Percentiles rank a stretch among this genome's conserved stretches.
Evolutionary conservation across 2,797 vertebrate genomes (phyloP).

Genomic region (Mionectes olivaceus): DNA sequence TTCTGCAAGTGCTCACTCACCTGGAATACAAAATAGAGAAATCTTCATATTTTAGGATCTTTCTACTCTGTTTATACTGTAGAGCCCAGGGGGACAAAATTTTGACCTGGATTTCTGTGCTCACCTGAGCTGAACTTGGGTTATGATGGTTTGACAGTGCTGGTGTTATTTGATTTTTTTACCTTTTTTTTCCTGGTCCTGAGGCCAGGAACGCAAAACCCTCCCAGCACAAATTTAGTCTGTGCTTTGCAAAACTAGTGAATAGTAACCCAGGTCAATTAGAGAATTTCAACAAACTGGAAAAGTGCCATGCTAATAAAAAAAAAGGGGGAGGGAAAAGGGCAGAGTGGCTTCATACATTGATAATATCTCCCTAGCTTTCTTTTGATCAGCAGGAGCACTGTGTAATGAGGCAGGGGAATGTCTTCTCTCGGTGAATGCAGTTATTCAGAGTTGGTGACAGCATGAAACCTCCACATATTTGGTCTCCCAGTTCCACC

Average conservation of each 20-base stretch:
- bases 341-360: background rate
- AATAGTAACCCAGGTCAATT: background rate
- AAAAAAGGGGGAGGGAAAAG: background rate
- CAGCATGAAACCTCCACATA: background rate
- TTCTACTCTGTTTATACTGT: background rate
- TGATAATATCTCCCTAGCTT: slow-evolving; percentile 8
- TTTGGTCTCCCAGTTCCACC: background rate
- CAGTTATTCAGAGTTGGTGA: slow-evolving; percentile 39
- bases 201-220: background rate
- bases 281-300: background rate
- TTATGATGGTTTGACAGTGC: background rate
- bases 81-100: background rate
- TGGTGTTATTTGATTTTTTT: background rate
- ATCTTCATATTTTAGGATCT: background rate
- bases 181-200: background rate
- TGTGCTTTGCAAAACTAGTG: background rate
- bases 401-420: slow-evolving; percentile 8
- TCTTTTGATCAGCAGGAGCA: slow-evolving; percentile 43
- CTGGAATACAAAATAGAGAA: background rate
- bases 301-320: background rate
- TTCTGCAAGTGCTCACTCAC: slow-evolving; percentile 15
- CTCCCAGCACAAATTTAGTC: background rate
- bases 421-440: slow-evolving; percentile 24
- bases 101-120: slow-evolving; percentile 13
- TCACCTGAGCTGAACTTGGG: slow-evolving; percentile 13